Evolutionary conservation across 2,888 invertebrate genomes (phyloP).

Genomic region (Pecten maximus): DNA sequence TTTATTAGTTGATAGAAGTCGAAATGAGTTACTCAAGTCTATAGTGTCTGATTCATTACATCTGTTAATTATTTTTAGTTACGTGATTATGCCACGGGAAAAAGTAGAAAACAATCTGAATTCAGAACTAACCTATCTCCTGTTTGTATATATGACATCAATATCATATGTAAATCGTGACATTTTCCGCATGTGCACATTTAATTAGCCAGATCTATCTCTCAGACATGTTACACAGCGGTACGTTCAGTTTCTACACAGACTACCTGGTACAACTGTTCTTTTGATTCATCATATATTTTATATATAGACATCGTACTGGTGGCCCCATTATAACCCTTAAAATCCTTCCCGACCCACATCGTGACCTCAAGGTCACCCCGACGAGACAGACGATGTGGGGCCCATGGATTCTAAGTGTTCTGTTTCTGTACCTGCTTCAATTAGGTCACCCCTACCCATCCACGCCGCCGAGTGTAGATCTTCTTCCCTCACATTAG

Average conservation of each 20-base stretch:
- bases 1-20: no score
- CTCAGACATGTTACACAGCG: neutral
- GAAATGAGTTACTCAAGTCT: no score
- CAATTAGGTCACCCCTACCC: constrained; percentile 8
- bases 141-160: neutral
- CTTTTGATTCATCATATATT: constrained; percentile 16
- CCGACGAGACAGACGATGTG: constrained; percentile 31
- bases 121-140: no score
- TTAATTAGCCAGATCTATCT: neutral
- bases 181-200: neutral
- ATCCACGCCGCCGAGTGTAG: neutral
- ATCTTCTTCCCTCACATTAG: neutral
- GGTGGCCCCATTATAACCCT: constrained; percentile 35
- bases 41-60: no score
- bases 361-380: constrained; percentile 25
- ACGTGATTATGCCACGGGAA: no score
- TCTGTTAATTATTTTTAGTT: no score
- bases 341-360: constrained; percentile 19
- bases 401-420: neutral
- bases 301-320: neutral
- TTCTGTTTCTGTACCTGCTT: constrained; percentile 28
- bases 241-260: neutral
- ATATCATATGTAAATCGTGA: neutral
- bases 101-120: no score
- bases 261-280: neutral